Base-by-base conservation (phyloP, 2,797 vertebrate species). In the Acanthornis magna region DNA sequence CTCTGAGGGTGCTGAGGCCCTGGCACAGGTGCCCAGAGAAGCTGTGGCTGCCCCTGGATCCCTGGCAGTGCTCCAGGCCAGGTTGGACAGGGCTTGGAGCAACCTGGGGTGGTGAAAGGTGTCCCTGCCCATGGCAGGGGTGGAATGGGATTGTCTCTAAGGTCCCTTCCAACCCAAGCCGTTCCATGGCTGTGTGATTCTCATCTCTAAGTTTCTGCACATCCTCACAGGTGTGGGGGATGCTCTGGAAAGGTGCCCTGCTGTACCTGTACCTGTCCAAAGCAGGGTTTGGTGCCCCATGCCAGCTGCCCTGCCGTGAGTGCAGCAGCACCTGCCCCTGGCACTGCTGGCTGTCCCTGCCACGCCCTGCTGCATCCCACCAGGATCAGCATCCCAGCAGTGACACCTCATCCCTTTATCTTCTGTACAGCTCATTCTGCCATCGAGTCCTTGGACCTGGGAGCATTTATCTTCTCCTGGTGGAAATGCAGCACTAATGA, bases 191-290 rank as follows among this genome's bases (percentile, higher is more conserved):
- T 11, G n/a, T 14, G n/a, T 58, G 38, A 34, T 47, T 42, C 60
- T 51, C 42, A 14, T 26, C 27, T 16, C 57, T 11, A 2, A 5
- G 36, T 25, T 13, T 14, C 23, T 74, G 40, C 36, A 10, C 8
- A 0, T 3, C 53, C 63, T 2, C 58, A 2, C 3, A 0, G 0
- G 8, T 21, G 29, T 13, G 1, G 0, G 65, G 58, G 45, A 16
- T 47, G 61, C 48, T 51, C 89, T 80, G 77, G 43, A 21, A 45
- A 62, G 38, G 65, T 34, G 26, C 30, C 2, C 4, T 18, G 36
- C 36, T 36, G 15, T 8, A 11, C 19, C 25, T 71, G 60, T 32
- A 5, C 36, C 13, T 13, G n/a, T 6, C 5, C 40, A 10, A 43
- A 29, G 13, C 42, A 15, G 60, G 48, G 19, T 20, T 15, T 36